Evolutionary conservation across 2,113 vertebrate genomes (phyloP).

Genomic region (Sinocyclocheilus grahami): DNA sequence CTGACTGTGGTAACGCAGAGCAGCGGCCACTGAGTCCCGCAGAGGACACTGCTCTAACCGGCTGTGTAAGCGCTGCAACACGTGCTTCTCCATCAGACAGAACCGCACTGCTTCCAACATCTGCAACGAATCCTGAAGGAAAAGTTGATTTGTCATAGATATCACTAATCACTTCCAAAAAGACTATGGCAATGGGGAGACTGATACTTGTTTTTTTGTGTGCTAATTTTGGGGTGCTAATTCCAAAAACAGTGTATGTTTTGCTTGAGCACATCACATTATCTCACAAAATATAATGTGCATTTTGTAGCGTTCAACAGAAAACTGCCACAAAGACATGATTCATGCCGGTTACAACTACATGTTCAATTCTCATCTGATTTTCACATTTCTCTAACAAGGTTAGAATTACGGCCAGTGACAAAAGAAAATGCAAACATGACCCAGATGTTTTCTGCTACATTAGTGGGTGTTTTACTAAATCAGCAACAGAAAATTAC

Average conservation of each 20-base stretch:
- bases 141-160: not conserved
- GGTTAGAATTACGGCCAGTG: too few relatives aligned
- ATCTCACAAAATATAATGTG: not conserved
- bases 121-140: constrained; percentile 78
- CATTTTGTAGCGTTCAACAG: too few relatives aligned
- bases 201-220: not conserved
- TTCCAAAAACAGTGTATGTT: not conserved
- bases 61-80: constrained; percentile 83
- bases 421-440: too few relatives aligned
- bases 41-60: constrained; percentile 85
- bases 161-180: too few relatives aligned
- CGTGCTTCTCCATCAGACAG: constrained; percentile 87
- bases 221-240: not conserved
- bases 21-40: constrained; percentile 81
- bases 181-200: too few relatives aligned
- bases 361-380: not conserved
- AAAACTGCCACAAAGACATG: not conserved
- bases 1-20: constrained; percentile 88
- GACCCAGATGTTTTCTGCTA: not conserved
- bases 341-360: not conserved
- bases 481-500: not conserved
- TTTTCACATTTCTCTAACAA: too few relatives aligned
- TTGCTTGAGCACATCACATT: not conserved
- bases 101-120: constrained; percentile 94
- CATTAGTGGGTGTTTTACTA: not conserved